These are phyloP conservation scores for Saccopteryx leptura DNA, from an alignment of 2,113 vertebrate species.

Conservation along the genomic window DNA sequence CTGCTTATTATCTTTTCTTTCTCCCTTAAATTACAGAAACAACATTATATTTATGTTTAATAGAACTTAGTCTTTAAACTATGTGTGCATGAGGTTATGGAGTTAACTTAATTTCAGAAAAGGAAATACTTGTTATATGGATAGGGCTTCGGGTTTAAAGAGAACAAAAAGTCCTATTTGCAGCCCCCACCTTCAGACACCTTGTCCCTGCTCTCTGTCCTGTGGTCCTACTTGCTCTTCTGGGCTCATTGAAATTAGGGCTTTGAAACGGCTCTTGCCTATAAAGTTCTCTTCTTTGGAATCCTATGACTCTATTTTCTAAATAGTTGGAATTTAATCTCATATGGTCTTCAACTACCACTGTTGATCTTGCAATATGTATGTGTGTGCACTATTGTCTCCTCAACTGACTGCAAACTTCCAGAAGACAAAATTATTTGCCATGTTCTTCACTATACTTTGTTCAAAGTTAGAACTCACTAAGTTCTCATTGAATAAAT, in stretches of 20 bases:
- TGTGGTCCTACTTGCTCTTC: background rate
- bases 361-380: background rate
- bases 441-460: background rate
- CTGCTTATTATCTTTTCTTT: background rate
- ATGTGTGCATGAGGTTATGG: background rate
- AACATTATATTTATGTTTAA: background rate
- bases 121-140: constrained; percentile 15
- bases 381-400: background rate
- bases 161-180: background rate
- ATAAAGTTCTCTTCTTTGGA: background rate
- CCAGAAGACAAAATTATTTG: constrained; percentile 27
- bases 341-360: background rate
- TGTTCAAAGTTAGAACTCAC: background rate
- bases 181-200: background rate
- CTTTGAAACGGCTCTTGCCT: constrained; percentile 4
- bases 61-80: background rate
- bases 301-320: background rate
- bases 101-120: constrained; percentile 52
- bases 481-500: constrained; percentile 24
- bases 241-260: background rate
- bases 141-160: background rate
- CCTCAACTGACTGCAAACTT: background rate
- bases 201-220: background rate
- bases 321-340: background rate
- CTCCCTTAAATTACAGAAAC: constrained; percentile 27